phyloP scores from a whole-genome alignment of 2,797 vertebrate genomes.

The Channa striata region DNA sequence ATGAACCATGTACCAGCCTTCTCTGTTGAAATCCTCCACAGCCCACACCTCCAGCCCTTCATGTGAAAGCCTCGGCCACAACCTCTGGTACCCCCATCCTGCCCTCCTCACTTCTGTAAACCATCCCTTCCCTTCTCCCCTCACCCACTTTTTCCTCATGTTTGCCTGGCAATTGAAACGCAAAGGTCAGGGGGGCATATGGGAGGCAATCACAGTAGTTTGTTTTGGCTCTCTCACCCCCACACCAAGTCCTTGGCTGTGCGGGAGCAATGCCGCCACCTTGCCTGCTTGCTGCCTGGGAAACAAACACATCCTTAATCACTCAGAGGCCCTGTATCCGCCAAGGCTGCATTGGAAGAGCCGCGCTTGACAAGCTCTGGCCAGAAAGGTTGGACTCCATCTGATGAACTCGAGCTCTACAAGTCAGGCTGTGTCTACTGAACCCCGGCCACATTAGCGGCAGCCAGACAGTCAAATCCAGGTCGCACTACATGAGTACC shows the following conservation, averaged over 20 bases:
- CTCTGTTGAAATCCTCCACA: slow-evolving; percentile 21
- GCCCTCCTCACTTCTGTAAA: slow-evolving; percentile 23
- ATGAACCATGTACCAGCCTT: slow-evolving; percentile 16
- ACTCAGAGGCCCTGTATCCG: slow-evolving; percentile 67
- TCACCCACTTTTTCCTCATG: slow-evolving; percentile 55
- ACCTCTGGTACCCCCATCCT: slow-evolving; percentile 28
- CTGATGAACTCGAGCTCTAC: slow-evolving; percentile 71
- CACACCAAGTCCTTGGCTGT: slow-evolving; percentile 72
- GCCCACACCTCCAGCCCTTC: background rate
- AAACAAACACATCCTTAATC: slow-evolving; percentile 83
- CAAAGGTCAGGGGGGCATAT: slow-evolving; percentile 80
- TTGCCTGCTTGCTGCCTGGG: slow-evolving; percentile 78
- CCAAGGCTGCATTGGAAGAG: slow-evolving; percentile 78
- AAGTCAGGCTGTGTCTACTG: slow-evolving; percentile 74
- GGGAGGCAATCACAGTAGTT: slow-evolving; percentile 82
- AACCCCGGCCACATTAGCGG: slow-evolving; percentile 65
- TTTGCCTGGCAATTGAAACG: slow-evolving; percentile 77
- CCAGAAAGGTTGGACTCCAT: slow-evolving; percentile 67
- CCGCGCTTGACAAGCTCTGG: slow-evolving; percentile 63
- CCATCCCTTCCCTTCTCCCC: slow-evolving; percentile 48
- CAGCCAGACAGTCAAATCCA: slow-evolving; percentile 77
- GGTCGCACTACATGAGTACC: slow-evolving; percentile 64
- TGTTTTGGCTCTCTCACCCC: slow-evolving; percentile 80
- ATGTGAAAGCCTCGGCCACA: slow-evolving; percentile 49
- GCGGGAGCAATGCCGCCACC: slow-evolving; percentile 76